Base-by-base conservation (phyloP, 1,140 invertebrate genomes). In the Xylocopa sonorina region DNA sequence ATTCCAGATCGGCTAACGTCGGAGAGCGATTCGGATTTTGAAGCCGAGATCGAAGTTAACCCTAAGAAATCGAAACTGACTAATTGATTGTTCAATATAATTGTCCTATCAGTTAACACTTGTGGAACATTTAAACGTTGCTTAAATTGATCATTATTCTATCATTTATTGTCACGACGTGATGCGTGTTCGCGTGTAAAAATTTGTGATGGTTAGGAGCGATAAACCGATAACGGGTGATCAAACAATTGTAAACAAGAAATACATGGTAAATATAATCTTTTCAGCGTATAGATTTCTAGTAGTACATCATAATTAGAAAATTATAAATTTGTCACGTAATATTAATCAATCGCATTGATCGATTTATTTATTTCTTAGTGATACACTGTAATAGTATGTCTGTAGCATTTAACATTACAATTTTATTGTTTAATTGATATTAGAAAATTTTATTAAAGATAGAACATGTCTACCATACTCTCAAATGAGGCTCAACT, bases 401-500 rank as follows among this genome's bases (percentile, higher is more conserved):
- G 32, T 48, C 50, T 46, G 29, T 41, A 27, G 34, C 21, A n/a
- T n/a, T n/a, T n/a, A 2, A 14, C 3, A 4, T 16, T 32, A 18
- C 34, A 16, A 32, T 24, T 34, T 53, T 5, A 43, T 43, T 55
- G 41, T 24, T 27, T 46, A 16, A 78, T 72, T 66, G 34, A 53
- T 62, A 34, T 57, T 38, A 7, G 16, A 7, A 48, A 58, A 71
- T 50, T 83, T 83, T 77, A 67, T 82, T 82, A 43, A 55, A 90
- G 81, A 66, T 83, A 71, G 83, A 89, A 87, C 41, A 92, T 92
- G 92, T 90, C 91, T 79, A 85, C 94, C 48, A 90, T 92, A 7
- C 83, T 95, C 63, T 94, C 94, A 1, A 94, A 93, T 64, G 95
- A 96, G 88, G 95, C 95, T 10, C 96, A 98, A 91, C 91, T 97